A percentile compares a stretch with the other conserved stretches of the same genome.
Evolutionary conservation across 2,888 invertebrate genomes (phyloP).

Genomic region (Loripinus fragilis): DNA sequence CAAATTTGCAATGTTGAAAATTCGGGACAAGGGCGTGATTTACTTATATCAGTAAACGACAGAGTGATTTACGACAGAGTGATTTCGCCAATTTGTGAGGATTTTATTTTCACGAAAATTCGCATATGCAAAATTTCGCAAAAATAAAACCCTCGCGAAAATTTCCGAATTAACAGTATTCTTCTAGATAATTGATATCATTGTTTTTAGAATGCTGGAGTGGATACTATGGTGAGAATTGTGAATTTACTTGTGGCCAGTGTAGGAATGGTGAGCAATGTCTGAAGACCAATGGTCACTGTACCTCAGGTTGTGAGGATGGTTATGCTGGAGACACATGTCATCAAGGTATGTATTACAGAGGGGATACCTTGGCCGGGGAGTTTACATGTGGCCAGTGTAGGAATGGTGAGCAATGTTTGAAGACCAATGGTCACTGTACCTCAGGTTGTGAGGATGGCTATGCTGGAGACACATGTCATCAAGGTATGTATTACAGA

Average conservation of each 20-base stretch:
- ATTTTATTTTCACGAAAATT: too few relatives aligned
- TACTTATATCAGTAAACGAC: too few relatives aligned
- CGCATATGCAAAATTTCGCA: too few relatives aligned
- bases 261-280: slow-evolving; percentile 55
- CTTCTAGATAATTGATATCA: too few relatives aligned
- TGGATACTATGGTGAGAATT: slow-evolving; percentile 58
- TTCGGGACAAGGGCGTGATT: too few relatives aligned
- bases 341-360: slow-evolving; percentile 35
- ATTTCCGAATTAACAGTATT: too few relatives aligned
- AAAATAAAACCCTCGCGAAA: too few relatives aligned
- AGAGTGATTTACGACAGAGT: too few relatives aligned
- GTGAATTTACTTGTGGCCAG: slow-evolving; percentile 48
- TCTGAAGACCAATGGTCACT: slow-evolving; percentile 38
- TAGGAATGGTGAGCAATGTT: slow-evolving; percentile 48
- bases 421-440: slow-evolving; percentile 43
- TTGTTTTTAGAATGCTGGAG: slow-evolving; percentile 58
- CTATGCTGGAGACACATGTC: slow-evolving; percentile 53
- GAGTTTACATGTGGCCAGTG: slow-evolving; percentile 59
- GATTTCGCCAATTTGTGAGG: too few relatives aligned
- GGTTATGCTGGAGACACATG: slow-evolving; percentile 58
- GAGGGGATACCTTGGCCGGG: too few relatives aligned
- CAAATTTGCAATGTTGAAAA: too few relatives aligned
- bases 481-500: slow-evolving; percentile 42
- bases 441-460: slow-evolving; percentile 53
- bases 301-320: slow-evolving; percentile 50